Conservation (phyloP, 2,113 vertebrate species). For the Pelvicachromis taeniatus region DNA sequence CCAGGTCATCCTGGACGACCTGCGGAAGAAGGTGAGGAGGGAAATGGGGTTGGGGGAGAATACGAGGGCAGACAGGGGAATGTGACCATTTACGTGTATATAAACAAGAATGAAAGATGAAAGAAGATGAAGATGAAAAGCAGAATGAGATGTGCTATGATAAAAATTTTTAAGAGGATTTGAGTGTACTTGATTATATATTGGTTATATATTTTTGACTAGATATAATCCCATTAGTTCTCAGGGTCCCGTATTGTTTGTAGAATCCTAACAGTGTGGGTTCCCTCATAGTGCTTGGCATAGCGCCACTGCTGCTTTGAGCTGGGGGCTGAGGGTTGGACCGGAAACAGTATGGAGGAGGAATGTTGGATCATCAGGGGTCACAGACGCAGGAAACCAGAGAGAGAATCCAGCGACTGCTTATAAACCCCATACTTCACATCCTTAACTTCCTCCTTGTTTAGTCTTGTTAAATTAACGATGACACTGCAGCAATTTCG, state of each 20-base stretch:
- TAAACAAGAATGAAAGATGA: neutral
- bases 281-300: neutral
- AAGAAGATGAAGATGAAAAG: neutral
- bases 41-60: too few species aligned
- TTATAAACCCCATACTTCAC: neutral
- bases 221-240: neutral
- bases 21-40: conserved; percentile 75
- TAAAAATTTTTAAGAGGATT: neutral
- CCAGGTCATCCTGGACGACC: conserved; percentile 71
- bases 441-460: neutral
- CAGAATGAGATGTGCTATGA: neutral
- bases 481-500: neutral
- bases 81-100: neutral
- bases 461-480: neutral
- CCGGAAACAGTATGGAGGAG: conserved; percentile 47
- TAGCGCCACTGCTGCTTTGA: neutral
- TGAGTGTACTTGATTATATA: neutral
- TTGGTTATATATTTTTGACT: neutral
- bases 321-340: neutral
- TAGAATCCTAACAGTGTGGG: neutral
- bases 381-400: conserved; percentile 34
- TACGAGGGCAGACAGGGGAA: neutral
- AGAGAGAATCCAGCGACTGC: neutral
- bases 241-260: neutral
- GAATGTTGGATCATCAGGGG: conserved; percentile 36